Percentiles rank a stretch among this genome's conserved stretches.
Evolutionary conservation across 2,113 vertebrate species (phyloP).

Genomic region (Campylorhamphus procurvoides): DNA sequence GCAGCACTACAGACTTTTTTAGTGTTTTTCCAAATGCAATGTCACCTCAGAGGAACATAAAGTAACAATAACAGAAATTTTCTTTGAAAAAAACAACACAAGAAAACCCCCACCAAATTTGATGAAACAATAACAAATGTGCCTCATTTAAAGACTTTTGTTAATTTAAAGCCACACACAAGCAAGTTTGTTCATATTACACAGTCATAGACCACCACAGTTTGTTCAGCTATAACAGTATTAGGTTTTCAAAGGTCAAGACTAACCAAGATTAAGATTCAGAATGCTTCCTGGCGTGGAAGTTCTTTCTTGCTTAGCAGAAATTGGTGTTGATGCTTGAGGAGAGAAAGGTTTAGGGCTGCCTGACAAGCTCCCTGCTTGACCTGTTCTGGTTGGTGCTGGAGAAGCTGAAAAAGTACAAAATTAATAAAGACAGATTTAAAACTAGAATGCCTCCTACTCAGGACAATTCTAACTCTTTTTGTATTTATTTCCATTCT

Average conservation of each 20-base stretch:
- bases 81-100: not conserved
- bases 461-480: not conserved
- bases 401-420: conserved; percentile 86
- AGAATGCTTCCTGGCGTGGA: conserved; percentile 91
- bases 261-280: conserved; percentile 96
- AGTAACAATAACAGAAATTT: not conserved
- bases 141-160: not conserved
- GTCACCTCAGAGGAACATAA: not conserved
- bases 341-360: conserved; percentile 92
- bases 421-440: conserved; percentile 32
- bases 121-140: not conserved
- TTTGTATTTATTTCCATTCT: not conserved
- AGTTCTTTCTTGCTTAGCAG: conserved; percentile 86
- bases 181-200: not conserved
- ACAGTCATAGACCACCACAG: not conserved
- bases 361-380: conserved; percentile 84
- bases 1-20: not conserved
- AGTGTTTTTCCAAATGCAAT: not conserved
- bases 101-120: not conserved
- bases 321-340: conserved; percentile 80
- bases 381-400: conserved; percentile 85
- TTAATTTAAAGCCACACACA: not conserved
- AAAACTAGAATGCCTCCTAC: not conserved
- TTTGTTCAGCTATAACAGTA: not conserved
- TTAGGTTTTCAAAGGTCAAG: not conserved